Evolutionary conservation across 2,797 vertebrate species (phyloP).

Genomic region (Australoheros facetus): DNA sequence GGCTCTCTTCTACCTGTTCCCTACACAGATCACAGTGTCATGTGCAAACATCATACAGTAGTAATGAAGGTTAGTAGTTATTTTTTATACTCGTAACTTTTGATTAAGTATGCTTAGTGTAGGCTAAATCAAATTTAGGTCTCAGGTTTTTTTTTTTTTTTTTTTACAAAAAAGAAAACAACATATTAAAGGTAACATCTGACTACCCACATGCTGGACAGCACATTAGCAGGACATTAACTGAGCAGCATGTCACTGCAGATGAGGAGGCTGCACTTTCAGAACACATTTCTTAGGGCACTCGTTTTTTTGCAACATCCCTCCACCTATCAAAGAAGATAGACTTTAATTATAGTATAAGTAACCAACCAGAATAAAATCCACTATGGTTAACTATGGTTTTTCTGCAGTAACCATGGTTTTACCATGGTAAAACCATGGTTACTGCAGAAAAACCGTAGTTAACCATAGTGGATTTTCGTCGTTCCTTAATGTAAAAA

Average conservation of each 20-base stretch:
- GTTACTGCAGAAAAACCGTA: too few relatives aligned
- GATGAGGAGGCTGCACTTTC: not conserved
- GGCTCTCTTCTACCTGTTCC: not conserved
- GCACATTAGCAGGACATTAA: not conserved
- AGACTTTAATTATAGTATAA: too few relatives aligned
- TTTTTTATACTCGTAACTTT: not conserved
- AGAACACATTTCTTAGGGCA: not conserved
- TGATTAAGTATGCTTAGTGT: not conserved
- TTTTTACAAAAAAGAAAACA: not conserved
- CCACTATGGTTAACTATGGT: too few relatives aligned
- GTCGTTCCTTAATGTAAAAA: too few relatives aligned
- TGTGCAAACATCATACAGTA: not conserved
- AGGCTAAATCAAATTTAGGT: not conserved
- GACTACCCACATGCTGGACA: not conserved
- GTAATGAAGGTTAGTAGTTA: not conserved
- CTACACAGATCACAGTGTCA: not conserved
- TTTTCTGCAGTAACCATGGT: too few relatives aligned
- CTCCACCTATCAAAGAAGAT: too few relatives aligned
- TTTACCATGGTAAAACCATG: too few relatives aligned
- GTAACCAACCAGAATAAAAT: too few relatives aligned
- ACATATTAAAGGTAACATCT: not conserved
- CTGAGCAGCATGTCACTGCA: not conserved
- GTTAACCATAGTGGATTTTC: too few relatives aligned
- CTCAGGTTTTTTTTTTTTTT: not conserved
- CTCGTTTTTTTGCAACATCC: not conserved